Base-by-base conservation (phyloP, 2,113 vertebrate species). In the Phrynosoma blainvillii region DNA sequence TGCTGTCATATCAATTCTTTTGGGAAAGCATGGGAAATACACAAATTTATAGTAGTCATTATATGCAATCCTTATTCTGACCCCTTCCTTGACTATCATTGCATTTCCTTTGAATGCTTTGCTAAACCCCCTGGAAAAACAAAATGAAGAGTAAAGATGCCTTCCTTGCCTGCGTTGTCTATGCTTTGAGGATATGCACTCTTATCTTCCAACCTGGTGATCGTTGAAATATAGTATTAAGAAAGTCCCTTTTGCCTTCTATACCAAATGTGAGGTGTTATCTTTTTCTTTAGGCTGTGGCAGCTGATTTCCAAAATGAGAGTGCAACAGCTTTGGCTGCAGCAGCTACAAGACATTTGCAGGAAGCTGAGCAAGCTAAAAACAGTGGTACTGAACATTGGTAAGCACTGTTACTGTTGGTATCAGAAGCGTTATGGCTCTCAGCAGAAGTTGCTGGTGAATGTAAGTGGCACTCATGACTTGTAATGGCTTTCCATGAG, bases 251-350 rank as follows among this genome's bases (percentile, higher is more conserved):
- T 79, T 89, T 85, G 20, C 76, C 56, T 79, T 75, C 5, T 0
- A 23, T 81, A 2, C 9, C 68, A 87, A 7, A 75, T 85, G 11
- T 47, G 18, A 87, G 10, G 2, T 32, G 83, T 84, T 81, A 75
- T 79, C 30, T 88, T 86, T 91, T 66, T 90, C 82, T 21, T 4
- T 93, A 99, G 99, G 98, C 98, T 14, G 98, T 99, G 84, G 98
- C 98, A 92, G 97, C 98, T 83, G 99, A 99, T 95, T 99, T 99
- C 96, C 99, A 99, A 96, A 99, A 98, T 0, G 99, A 99, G 95
- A 99, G 99, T 16, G 99, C 98, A 12, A 97, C 96, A 5, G 99
- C 99, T 36, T 94, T 99, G 94, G 98, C 98, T 71, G 98, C 98
- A 1, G 99, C 99, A 13, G 98, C 99, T 1, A 99, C 98, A 1